Evolutionary conservation across 2,797 vertebrate species (phyloP).

Genomic region (Ispidina lecontei): DNA sequence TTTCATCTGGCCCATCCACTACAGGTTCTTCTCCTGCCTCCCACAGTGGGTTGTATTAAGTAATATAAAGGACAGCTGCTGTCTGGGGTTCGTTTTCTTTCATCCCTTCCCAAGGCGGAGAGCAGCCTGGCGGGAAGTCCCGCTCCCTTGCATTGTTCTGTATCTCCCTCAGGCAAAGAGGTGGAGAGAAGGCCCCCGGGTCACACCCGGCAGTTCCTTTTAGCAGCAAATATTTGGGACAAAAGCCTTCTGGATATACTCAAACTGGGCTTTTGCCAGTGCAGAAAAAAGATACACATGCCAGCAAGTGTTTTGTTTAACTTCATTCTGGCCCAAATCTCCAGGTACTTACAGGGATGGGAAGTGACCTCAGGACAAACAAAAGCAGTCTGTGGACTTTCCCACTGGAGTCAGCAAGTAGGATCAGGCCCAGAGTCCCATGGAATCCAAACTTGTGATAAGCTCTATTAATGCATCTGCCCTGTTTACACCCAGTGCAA

Average conservation of each 20-base stretch:
- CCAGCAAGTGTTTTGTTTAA: neutral
- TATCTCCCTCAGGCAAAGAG: neutral
- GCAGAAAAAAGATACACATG: neutral
- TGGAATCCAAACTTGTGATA: neutral
- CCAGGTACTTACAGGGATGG: neutral
- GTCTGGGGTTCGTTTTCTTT: neutral
- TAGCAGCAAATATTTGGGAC: slow-evolving; percentile 37
- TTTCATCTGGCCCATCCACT: neutral
- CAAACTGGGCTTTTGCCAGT: neutral
- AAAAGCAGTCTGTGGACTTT: neutral
- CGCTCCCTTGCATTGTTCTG: slow-evolving; percentile 17
- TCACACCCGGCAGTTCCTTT: slow-evolving; percentile 7
- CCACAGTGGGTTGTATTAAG: neutral
- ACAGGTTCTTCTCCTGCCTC: neutral
- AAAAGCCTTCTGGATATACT: slow-evolving; percentile 45
- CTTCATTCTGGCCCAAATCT: neutral
- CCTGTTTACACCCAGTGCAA: neutral
- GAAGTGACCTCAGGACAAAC: neutral
- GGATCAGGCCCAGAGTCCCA: neutral
- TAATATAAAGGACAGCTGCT: slow-evolving; percentile 20
- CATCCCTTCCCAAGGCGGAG: neutral
- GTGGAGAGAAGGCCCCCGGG: slow-evolving; percentile 14
- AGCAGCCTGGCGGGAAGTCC: neutral
- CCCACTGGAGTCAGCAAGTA: neutral
- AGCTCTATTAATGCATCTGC: neutral